phyloP scores from a whole-genome alignment of 1,140 invertebrate species.

The Drosophila melanogaster region DNA sequence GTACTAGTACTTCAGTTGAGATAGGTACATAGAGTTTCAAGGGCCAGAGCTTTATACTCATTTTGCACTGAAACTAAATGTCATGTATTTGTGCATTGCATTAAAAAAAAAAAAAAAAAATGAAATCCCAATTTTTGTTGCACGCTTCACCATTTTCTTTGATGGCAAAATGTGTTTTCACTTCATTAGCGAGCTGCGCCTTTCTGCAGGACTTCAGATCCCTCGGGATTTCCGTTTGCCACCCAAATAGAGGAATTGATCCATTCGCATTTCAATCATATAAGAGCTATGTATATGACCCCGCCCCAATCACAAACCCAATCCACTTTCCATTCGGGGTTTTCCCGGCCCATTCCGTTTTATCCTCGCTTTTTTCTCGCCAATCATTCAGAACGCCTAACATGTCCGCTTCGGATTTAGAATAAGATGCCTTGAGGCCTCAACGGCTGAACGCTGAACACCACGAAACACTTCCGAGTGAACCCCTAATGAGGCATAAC shows the following conservation, averaged over 20 bases:
- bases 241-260: not conserved
- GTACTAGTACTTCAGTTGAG: not conserved
- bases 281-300: not conserved
- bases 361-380: not conserved
- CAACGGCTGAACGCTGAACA: conserved; percentile 5
- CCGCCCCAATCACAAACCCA: not conserved
- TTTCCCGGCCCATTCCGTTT: not conserved
- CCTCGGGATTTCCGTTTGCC: conserved; percentile 4
- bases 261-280: conserved; percentile 40
- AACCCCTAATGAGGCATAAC: conserved; percentile 35
- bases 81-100: too few relatives aligned
- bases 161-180: conserved; percentile 22
- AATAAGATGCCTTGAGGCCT: not conserved
- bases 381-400: conserved; percentile 31
- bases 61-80: too few relatives aligned
- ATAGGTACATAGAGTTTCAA: too few relatives aligned
- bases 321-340: conserved; percentile 24
- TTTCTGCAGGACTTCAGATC: conserved; percentile 1
- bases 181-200: conserved; percentile 32
- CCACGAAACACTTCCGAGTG: conserved; percentile 14
- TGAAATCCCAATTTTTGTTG: not conserved
- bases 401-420: conserved; percentile 5
- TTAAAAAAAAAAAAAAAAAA: conserved; percentile 1
- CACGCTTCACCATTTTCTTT: not conserved
- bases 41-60: too few relatives aligned